Conservation (phyloP, 1,140 invertebrate species). For the Cyclargus thomasi region DNA sequence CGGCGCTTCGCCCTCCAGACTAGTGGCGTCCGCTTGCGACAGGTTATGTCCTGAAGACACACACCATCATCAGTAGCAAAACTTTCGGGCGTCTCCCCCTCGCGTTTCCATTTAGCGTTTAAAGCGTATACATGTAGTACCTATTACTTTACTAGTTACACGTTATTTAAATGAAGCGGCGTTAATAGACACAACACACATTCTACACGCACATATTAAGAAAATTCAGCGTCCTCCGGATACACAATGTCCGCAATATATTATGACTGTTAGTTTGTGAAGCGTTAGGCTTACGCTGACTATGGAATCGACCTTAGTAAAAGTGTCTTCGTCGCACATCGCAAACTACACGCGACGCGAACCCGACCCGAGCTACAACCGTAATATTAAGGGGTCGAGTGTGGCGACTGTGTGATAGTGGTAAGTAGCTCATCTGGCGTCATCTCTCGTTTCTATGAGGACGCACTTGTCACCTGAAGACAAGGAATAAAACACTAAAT, state of each 20-base stretch:
- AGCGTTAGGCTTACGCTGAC: slow-evolving; percentile 73
- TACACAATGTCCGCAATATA: slow-evolving; percentile 66
- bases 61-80: slow-evolving; percentile 65
- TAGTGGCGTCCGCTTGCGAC: slow-evolving; percentile 91
- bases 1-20: slow-evolving; percentile 86
- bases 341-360: slow-evolving; percentile 69
- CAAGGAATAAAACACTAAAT: slow-evolving; percentile 76
- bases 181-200: slow-evolving; percentile 67
- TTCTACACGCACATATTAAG: slow-evolving; percentile 65
- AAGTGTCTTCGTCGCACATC: slow-evolving; percentile 72
- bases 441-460: slow-evolving; percentile 79
- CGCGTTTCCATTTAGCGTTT: slow-evolving; percentile 32
- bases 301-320: slow-evolving; percentile 71
- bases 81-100: slow-evolving; percentile 38
- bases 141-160: slow-evolving; percentile 34
- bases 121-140: slow-evolving; percentile 36
- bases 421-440: slow-evolving; percentile 74
- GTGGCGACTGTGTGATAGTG: slow-evolving; percentile 65
- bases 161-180: slow-evolving; percentile 59
- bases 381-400: slow-evolving; percentile 61
- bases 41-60: slow-evolving; percentile 89
- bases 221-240: slow-evolving; percentile 69
- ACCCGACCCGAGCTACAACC: slow-evolving; percentile 58
- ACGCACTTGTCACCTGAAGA: slow-evolving; percentile 81
- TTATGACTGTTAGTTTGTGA: slow-evolving; percentile 61